A percentile compares a stretch with the other conserved stretches of the same genome.
phyloP scores from a whole-genome alignment of 37 sponge, comb jelly and placozoan species.

The Eunapius fragilis region DNA sequence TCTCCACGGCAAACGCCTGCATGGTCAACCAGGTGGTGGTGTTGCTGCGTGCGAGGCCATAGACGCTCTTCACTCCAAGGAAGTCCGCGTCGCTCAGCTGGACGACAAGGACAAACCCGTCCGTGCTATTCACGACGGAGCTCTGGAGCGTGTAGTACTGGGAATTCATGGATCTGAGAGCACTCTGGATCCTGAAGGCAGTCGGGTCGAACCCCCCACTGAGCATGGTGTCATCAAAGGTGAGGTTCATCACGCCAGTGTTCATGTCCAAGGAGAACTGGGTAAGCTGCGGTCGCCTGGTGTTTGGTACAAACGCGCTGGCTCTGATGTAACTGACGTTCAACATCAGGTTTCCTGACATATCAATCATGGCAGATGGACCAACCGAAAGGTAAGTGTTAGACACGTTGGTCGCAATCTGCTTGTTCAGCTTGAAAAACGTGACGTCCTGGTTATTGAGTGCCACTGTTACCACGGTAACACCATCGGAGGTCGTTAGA shows the following conservation, averaged over 20 bases:
- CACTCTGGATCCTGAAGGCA: constrained; percentile 80
- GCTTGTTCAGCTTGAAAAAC: constrained; percentile 51
- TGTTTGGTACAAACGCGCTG: constrained; percentile 58
- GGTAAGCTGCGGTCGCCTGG: constrained; percentile 68
- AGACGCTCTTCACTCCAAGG: constrained; percentile 69
- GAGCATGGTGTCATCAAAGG: constrained; percentile 87
- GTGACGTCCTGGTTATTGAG: constrained; percentile 59
- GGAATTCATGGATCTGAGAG: constrained; percentile 3
- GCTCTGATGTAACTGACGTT: constrained; percentile 38
- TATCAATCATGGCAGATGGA: constrained; percentile 65
- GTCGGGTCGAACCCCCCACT: constrained; percentile 63
- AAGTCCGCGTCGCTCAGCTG: constrained; percentile 79
- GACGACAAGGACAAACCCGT: constrained; percentile 61
- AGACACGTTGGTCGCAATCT: constrained; percentile 45
- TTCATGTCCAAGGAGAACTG: constrained; percentile 78
- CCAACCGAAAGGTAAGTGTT: constrained; percentile 74
- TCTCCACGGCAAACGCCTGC: constrained; percentile 95
- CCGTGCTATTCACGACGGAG: constrained; percentile 28
- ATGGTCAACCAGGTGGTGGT: constrained; percentile 77
- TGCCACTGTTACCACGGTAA: constrained; percentile 45
- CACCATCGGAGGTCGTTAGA: constrained; percentile 59
- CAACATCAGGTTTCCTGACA: constrained; percentile 44
- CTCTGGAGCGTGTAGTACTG: constrained; percentile 62
- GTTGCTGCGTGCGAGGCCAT: constrained; percentile 52
- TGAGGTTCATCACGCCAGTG: constrained; percentile 71